phyloP scores from a whole-genome alignment of 1,140 invertebrate species.

The Asbolus verrucosus region DNA sequence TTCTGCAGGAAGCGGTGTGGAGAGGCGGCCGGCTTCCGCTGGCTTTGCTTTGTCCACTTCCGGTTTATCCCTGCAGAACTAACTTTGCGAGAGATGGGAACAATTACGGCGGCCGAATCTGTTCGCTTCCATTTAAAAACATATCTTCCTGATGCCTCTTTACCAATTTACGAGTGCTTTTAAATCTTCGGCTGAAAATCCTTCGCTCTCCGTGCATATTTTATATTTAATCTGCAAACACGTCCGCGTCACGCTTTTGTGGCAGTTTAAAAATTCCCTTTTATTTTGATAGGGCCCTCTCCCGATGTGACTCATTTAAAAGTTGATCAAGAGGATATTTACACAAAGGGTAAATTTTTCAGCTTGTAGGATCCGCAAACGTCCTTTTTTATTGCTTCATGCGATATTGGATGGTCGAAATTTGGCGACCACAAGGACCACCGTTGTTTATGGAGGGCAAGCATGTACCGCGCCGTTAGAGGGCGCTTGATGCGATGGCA shows the following conservation, averaged over 20 bases:
- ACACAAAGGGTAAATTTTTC: slow-evolving; percentile 38
- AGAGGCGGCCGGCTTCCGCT: slow-evolving; percentile 29
- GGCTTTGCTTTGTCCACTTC: slow-evolving; percentile 32
- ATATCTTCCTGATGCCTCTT: slow-evolving; percentile 38
- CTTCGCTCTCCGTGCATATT: slow-evolving; percentile 24
- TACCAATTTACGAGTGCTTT: slow-evolving; percentile 37
- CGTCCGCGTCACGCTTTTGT: neutral
- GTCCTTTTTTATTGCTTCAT: slow-evolving; percentile 43
- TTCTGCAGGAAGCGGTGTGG: slow-evolving; percentile 23
- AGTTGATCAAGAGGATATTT: slow-evolving; percentile 32
- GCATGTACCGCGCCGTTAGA: slow-evolving; percentile 35
- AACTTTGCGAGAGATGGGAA: too few species aligned
- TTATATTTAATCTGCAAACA: slow-evolving; percentile 37
- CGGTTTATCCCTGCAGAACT: neutral
- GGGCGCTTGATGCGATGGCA: slow-evolving; percentile 27
- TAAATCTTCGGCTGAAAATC: slow-evolving; percentile 36
- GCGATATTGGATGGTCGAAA: slow-evolving; percentile 12
- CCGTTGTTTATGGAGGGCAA: slow-evolving; percentile 29
- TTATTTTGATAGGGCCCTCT: slow-evolving; percentile 35
- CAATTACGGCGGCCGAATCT: too few species aligned
- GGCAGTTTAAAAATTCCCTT: slow-evolving; percentile 20
- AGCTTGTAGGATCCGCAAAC: too few species aligned
- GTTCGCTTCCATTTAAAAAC: slow-evolving; percentile 40
- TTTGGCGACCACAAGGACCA: slow-evolving; percentile 22
- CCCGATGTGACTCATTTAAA: slow-evolving; percentile 36